These are phyloP conservation scores for Corbicula japonica DNA, from an alignment of 2,888 invertebrate genomes.

Conservation along the genomic window DNA sequence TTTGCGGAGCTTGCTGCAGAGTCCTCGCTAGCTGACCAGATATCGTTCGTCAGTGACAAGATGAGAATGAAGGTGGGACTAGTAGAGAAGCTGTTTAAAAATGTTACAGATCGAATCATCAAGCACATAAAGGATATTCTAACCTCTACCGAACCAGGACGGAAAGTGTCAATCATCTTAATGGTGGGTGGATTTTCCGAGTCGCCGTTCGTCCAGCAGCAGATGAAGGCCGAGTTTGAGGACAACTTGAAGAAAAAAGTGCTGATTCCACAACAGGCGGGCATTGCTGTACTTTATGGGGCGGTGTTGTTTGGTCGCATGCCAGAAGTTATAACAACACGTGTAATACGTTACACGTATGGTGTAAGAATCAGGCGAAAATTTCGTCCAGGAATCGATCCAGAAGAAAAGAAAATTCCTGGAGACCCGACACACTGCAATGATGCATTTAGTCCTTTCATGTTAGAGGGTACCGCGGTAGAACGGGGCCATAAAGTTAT, in stretches of 20 bases:
- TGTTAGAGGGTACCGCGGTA: conserved; percentile 23
- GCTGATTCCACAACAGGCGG: conserved; percentile 25
- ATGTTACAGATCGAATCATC: conserved; percentile 22
- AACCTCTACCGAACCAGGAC: not conserved
- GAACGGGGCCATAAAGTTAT: conserved; percentile 20
- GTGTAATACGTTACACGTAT: conserved; percentile 18
- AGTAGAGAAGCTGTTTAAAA: conserved; percentile 13
- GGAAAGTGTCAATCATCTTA: conserved; percentile 34
- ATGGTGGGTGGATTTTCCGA: conserved; percentile 49
- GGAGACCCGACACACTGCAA: not conserved
- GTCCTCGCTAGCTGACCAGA: not conserved
- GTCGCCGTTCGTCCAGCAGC: conserved; percentile 23
- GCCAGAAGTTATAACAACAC: conserved; percentile 9
- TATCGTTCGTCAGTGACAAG: conserved; percentile 16
- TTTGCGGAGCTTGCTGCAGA: conserved; percentile 5
- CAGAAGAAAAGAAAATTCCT: conserved; percentile 2
- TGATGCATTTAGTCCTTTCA: conserved; percentile 27
- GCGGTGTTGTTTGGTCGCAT: conserved; percentile 24
- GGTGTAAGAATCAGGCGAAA: not conserved
- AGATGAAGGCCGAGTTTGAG: not conserved
- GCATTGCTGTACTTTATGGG: conserved; percentile 15
- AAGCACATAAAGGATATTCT: conserved; percentile 13
- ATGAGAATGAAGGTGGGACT: conserved; percentile 12
- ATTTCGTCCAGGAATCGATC: conserved; percentile 14
- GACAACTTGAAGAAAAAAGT: conserved; percentile 9